Evolutionary conservation across 2,797 vertebrate genomes (phyloP).

Genomic region (Syncerus caffer): DNA sequence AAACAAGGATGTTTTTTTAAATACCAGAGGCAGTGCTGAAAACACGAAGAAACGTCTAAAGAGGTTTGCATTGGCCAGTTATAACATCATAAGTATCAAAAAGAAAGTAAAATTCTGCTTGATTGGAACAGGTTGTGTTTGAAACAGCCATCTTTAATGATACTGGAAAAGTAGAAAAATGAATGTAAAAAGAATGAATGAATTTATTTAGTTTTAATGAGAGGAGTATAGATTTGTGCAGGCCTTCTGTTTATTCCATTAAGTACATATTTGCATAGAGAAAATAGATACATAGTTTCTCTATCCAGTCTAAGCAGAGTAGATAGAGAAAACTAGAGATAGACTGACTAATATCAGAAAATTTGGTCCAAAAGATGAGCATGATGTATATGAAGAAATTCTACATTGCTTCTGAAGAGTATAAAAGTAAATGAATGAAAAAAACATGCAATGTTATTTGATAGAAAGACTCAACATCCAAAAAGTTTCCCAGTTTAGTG

Average conservation of each 20-base stretch:
- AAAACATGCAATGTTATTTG: background rate
- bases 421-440: background rate
- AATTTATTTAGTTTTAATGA: background rate
- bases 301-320: background rate
- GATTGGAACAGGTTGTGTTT: background rate
- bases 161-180: background rate
- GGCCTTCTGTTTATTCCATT: background rate
- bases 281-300: background rate
- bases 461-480: background rate
- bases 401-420: background rate
- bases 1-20: slow-evolving; percentile 15
- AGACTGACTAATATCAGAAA: background rate
- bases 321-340: background rate
- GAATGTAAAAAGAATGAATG: background rate
- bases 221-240: background rate
- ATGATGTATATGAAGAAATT: background rate
- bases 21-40: background rate
- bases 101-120: background rate
- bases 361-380: background rate
- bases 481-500: background rate
- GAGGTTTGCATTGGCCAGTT: background rate
- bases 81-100: background rate
- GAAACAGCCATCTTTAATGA: background rate
- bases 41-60: background rate
- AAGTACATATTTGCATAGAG: background rate